Conservation (phyloP, 2,113 vertebrate species). For the Stigmatopora nigra region DNA sequence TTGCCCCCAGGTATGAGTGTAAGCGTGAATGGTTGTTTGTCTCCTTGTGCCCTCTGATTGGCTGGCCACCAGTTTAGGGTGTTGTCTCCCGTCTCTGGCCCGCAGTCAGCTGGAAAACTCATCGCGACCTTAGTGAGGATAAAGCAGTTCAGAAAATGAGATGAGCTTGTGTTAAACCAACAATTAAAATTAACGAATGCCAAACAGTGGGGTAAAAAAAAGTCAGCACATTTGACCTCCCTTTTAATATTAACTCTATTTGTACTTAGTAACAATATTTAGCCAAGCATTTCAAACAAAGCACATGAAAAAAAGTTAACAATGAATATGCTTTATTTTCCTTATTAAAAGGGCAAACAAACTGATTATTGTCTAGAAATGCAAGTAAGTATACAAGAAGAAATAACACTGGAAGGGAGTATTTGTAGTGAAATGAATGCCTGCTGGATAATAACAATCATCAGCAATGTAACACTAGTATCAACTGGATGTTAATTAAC, state of each 20-base stretch:
- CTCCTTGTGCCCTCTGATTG: too few species aligned
- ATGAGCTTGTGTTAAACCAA: too few species aligned
- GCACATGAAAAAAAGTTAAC: slow-evolving; percentile 45
- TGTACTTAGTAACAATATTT: neutral
- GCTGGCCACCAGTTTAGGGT: too few species aligned
- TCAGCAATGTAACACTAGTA: slow-evolving; percentile 45
- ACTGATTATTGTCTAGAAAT: slow-evolving; percentile 87
- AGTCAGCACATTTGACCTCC: too few species aligned
- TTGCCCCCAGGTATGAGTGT: too few species aligned
- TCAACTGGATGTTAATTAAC: slow-evolving; percentile 34
- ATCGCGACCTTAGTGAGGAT: too few species aligned
- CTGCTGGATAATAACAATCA: slow-evolving; percentile 69
- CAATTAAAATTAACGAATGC: neutral
- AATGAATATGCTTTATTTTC: slow-evolving; percentile 98
- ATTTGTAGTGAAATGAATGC: slow-evolving; percentile 76
- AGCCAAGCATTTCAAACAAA: neutral
- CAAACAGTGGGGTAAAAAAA: neutral
- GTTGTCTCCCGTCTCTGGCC: too few species aligned
- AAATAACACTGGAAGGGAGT: slow-evolving; percentile 69
- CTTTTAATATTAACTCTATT: too few species aligned
- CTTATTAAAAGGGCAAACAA: slow-evolving; percentile 49
- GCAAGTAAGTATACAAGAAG: slow-evolving; percentile 92
- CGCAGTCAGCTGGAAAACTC: too few species aligned
- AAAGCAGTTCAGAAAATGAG: too few species aligned
- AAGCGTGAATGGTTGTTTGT: too few species aligned